Percentiles rank a stretch among this genome's conserved stretches.
Conservation (phyloP, 1,140 invertebrate species). For the Drosophila orena region DNA sequence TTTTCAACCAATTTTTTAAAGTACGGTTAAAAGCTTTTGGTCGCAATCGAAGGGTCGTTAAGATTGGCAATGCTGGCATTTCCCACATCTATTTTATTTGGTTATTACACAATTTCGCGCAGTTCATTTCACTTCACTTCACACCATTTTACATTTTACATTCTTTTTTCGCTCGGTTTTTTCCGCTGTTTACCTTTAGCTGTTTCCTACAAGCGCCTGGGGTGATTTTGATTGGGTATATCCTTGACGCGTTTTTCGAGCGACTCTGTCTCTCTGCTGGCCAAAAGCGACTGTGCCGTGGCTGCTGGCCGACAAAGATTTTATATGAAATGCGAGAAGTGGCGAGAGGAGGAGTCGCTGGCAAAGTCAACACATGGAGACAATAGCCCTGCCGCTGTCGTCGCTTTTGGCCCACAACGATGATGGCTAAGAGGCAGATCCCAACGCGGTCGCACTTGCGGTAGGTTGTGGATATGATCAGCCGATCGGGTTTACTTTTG, state of each 20-base stretch:
- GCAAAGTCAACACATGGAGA: slow-evolving; percentile 51
- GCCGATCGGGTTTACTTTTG: slow-evolving; percentile 1
- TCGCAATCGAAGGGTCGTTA: slow-evolving; percentile 17
- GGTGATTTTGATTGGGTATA: slow-evolving; percentile 34
- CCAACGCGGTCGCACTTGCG: slow-evolving; percentile 69
- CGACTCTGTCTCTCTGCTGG: slow-evolving; percentile 65
- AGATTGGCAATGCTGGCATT: slow-evolving; percentile 27
- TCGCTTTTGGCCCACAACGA: slow-evolving; percentile 48
- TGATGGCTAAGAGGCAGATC: slow-evolving; percentile 51
- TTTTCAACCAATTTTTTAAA: background rate
- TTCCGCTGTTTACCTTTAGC: slow-evolving; percentile 62
- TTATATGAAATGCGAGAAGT: slow-evolving; percentile 81
- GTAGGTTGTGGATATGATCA: slow-evolving; percentile 73
- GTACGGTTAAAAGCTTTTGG: background rate
- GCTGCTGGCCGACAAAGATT: slow-evolving; percentile 65
- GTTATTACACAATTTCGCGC: slow-evolving; percentile 62
- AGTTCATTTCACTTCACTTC: slow-evolving; percentile 77
- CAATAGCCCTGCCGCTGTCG: slow-evolving; percentile 59
- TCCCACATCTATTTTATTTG: slow-evolving; percentile 50
- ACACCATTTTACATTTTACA: slow-evolving; percentile 13
- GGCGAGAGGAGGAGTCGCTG: slow-evolving; percentile 44
- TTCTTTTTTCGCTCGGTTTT: slow-evolving; percentile 13
- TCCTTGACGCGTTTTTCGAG: slow-evolving; percentile 58
- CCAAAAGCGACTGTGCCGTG: slow-evolving; percentile 71
- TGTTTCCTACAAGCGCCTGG: slow-evolving; percentile 74